Evolutionary conservation across 53 echinoderm and acorn worm genomes (phyloP).

Genomic region (Astropecten irregularis): DNA sequence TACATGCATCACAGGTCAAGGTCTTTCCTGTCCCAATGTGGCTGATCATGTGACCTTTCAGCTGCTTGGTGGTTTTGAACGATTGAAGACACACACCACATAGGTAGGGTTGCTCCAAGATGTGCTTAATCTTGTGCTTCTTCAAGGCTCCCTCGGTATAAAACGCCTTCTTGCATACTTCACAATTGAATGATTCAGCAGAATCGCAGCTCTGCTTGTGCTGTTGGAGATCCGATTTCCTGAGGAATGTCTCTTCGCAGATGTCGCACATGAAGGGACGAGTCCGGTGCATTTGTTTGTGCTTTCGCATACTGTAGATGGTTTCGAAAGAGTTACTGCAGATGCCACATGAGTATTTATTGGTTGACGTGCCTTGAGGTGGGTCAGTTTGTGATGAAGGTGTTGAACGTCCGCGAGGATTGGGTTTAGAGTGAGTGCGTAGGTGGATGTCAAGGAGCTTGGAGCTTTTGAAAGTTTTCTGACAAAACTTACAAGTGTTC

Average conservation of each 20-base stretch:
- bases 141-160: not conserved
- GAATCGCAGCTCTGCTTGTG: conserved; percentile 3
- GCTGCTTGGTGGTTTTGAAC: conserved; percentile 18
- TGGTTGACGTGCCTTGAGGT: not conserved
- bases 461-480: conserved; percentile 20
- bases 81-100: conserved; percentile 11
- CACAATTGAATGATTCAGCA: not conserved
- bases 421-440: not conserved
- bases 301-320: conserved; percentile 17
- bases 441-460: no score
- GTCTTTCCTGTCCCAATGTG: conserved; percentile 11
- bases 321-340: conserved; percentile 36
- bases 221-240: not conserved
- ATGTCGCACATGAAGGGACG: conserved; percentile 18
- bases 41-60: conserved; percentile 12
- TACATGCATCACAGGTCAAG: not conserved
- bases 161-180: conserved; percentile 5
- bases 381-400: not conserved
- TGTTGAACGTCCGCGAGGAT: not conserved
- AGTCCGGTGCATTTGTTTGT: conserved; percentile 33
- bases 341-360: conserved; percentile 21
- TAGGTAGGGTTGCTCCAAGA: conserved; percentile 7
- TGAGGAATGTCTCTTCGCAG: conserved; percentile 38
- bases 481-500: not conserved
- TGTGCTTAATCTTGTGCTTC: conserved; percentile 6